phyloP scores from a whole-genome alignment of 2,113 vertebrate species.

The Odocoileus virginianus region DNA sequence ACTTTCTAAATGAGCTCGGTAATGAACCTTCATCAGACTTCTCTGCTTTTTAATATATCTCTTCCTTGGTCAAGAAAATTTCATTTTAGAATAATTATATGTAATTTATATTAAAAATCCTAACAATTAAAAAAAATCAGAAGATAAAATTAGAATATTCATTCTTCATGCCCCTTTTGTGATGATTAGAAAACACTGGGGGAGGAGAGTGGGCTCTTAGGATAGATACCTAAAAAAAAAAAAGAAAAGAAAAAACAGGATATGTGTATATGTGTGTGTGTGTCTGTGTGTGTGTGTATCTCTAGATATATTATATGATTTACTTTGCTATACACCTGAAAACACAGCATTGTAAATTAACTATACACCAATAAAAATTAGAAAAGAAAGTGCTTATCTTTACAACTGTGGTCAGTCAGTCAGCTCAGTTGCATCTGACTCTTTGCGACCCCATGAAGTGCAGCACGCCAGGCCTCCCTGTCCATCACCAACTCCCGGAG shows the following conservation, averaged over 20 bases:
- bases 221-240: neutral
- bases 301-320: neutral
- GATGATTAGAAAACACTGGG: neutral
- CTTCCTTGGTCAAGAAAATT: neutral
- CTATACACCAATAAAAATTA: neutral
- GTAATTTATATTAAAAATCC: constrained; percentile 15
- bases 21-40: constrained; percentile 44
- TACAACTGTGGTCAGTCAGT: neutral
- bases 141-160: neutral
- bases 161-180: neutral
- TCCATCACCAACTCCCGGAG: neutral
- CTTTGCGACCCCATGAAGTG: neutral
- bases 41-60: constrained; percentile 36
- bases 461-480: neutral
- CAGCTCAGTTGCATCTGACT: neutral
- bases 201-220: neutral
- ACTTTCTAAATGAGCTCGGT: constrained; percentile 45
- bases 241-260: neutral
- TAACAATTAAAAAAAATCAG: constrained; percentile 9
- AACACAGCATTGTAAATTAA: neutral
- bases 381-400: neutral
- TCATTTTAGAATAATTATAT: constrained; percentile 15
- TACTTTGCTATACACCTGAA: neutral
- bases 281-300: neutral
- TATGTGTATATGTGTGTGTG: neutral